Percentiles rank a stretch among this genome's conserved stretches.
Evolutionary conservation across 2,113 vertebrate species (phyloP).

Genomic region (Zingel zingel): DNA sequence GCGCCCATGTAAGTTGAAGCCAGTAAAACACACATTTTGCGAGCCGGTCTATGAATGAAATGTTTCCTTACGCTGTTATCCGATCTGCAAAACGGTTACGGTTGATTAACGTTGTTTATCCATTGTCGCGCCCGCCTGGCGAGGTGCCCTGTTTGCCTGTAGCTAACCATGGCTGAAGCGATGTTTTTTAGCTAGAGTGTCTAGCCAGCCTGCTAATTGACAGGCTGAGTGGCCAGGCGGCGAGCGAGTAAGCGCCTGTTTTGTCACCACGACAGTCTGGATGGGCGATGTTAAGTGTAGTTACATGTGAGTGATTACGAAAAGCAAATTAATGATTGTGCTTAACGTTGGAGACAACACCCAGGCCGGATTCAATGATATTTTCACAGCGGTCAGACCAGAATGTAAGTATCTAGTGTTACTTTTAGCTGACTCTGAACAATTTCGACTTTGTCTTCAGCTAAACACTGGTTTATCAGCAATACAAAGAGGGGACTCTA

Average conservation of each 20-base stretch:
- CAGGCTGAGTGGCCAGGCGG: conserved; percentile 59
- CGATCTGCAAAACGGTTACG: background rate
- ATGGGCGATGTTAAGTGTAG: conserved; percentile 41
- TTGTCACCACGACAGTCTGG: conserved; percentile 28
- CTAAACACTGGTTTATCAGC: background rate
- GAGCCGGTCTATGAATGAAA: conserved; percentile 44
- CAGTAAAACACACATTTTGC: conserved; percentile 38
- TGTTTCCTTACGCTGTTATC: background rate
- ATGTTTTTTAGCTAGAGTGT: conserved; percentile 38
- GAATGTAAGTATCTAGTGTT: background rate
- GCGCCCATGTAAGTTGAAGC: conserved; percentile 83
- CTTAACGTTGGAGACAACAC: conserved; percentile 55
- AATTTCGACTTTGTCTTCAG: background rate
- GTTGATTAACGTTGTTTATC: conserved; percentile 3
- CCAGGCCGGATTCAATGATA: conserved; percentile 11
- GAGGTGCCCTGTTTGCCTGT: conserved; percentile 48
- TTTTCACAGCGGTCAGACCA: background rate
- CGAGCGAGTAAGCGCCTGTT: conserved; percentile 62
- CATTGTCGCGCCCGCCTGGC: conserved; percentile 41
- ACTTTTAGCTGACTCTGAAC: background rate
- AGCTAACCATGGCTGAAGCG: conserved; percentile 62
- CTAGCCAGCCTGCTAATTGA: conserved; percentile 71
- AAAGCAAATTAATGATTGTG: background rate
- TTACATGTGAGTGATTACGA: conserved; percentile 16
- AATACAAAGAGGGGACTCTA: background rate